Evolutionary conservation across 1,140 invertebrate species (phyloP).

Genomic region (Helicoverpa zea): DNA sequence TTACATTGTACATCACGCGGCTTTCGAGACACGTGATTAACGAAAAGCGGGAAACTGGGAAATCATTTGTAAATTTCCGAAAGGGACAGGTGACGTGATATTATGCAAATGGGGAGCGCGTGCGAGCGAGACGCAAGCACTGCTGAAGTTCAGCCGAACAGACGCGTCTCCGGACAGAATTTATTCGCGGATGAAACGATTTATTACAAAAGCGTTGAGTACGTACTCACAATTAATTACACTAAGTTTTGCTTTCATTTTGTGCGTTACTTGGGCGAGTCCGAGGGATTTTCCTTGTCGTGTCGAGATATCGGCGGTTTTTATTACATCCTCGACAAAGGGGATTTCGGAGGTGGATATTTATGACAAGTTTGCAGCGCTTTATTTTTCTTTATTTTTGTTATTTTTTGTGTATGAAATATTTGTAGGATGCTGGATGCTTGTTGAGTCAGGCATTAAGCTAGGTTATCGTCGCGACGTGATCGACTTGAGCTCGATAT

Average conservation of each 20-base stretch:
- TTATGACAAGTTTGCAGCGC: conserved; percentile 57
- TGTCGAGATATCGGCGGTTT: conserved; percentile 69
- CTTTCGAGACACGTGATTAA: conserved; percentile 78
- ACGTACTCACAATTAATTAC: conserved; percentile 83
- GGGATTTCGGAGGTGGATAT: conserved; percentile 58
- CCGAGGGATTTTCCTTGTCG: conserved; percentile 63
- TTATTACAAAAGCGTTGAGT: conserved; percentile 85
- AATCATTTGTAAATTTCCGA: conserved; percentile 83
- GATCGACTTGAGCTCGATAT: conserved; percentile 45
- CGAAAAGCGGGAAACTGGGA: conserved; percentile 80
- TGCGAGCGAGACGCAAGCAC: conserved; percentile 65
- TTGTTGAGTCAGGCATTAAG: conserved; percentile 43
- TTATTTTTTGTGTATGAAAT: conserved; percentile 51
- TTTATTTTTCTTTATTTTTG: conserved; percentile 54
- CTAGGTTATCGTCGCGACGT: conserved; percentile 41
- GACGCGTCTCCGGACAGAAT: conserved; percentile 68
- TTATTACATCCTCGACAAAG: conserved; percentile 65
- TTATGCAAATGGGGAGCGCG: conserved; percentile 69
- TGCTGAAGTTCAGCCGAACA: conserved; percentile 67
- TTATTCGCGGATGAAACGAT: conserved; percentile 83
- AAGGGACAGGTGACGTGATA: conserved; percentile 79
- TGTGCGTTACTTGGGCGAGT: conserved; percentile 70
- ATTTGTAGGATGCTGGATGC: conserved; percentile 48
- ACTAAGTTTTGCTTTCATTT: conserved; percentile 84
- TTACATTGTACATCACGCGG: conserved; percentile 33